Base-by-base conservation (phyloP, 2,113 vertebrate genomes). In the Vidua chalybeata region DNA sequence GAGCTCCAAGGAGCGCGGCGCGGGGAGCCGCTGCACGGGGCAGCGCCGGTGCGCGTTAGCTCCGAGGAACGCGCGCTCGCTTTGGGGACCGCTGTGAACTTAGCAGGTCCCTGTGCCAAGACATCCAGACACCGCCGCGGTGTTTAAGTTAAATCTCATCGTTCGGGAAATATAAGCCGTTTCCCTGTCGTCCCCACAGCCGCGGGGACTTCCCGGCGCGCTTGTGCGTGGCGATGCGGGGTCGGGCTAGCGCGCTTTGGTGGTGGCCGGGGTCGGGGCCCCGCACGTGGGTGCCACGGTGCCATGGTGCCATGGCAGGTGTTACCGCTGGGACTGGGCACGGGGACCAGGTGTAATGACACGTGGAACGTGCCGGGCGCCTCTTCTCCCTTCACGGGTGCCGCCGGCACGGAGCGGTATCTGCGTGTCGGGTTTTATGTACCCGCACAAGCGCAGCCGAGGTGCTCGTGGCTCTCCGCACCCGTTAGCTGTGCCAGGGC, bases 41-140 rank as follows among this genome's bases (percentile, higher is more conserved):
- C 43, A 76, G 76, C 9, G 7, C 56, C 33, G 22, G 18, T 13
- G 84, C n/a, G n/a, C 46, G 0, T 8, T 3, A 0, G 21, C 58
- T 39, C 14, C 4, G 46, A 11, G 1, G 2, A 16, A 37, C 2
- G 18, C 3, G 7, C n/a, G 4, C 24, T 9, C 4, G 6, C 37
- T 43, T 31, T 16, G 41, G 24, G 51, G 2, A 49, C 19, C 2
- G 6, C 55, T 15, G 41, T 2, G n/a, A 91, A 5, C 63, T 51
- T 7, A 30, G 15, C 66, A 12, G 11, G 6, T 43, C 63, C 37
- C 35, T 4, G 21, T 9, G 45, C 31, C 72, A 1, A n/a, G 26
- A 55, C 64, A 48, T 7, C 7, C 68, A 4, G n/a, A 2, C 61
- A 16, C 20, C 2, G 7, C 9, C 39, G 17, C 10, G 6, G 75